A percentile compares a stretch with the other conserved stretches of the same genome.
Conservation (phyloP, 2,113 vertebrate genomes). For the Condylura cristata region DNA sequence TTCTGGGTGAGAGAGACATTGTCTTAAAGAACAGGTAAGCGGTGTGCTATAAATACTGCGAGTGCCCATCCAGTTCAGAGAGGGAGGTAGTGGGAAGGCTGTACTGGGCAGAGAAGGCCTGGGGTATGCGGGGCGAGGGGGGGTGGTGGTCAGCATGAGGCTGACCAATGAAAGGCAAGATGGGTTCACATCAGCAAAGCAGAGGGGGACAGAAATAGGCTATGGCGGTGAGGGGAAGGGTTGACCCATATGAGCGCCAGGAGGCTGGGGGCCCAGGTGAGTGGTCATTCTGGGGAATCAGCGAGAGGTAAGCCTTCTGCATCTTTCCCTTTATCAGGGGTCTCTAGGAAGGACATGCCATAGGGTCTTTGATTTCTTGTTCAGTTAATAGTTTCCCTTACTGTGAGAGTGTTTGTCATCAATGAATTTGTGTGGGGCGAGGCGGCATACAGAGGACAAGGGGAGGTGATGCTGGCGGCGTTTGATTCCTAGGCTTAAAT, state of each 20-base stretch:
- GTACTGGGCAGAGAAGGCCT: not conserved
- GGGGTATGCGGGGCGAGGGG: no score
- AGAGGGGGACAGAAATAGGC: not conserved
- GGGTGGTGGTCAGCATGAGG: not conserved
- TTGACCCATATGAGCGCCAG: not conserved
- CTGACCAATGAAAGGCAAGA: not conserved
- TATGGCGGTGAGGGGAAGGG: no score
- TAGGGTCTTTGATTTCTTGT: not conserved
- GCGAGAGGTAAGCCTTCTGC: not conserved
- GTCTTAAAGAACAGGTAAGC: not conserved
- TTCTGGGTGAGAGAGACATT: not conserved
- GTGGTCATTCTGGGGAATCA: not conserved
- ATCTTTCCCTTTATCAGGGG: not conserved
- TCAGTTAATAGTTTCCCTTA: not conserved
- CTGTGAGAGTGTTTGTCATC: not conserved
- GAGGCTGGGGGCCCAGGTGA: not conserved
- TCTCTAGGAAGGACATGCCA: not conserved
- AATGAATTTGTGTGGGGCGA: not conserved
- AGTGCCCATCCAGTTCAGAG: not conserved
- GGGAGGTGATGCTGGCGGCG: not conserved
- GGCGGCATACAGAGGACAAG: no score
- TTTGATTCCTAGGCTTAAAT: not conserved
- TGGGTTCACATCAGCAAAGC: not conserved
- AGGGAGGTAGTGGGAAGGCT: not conserved
- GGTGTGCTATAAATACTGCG: not conserved